These are phyloP conservation scores for Drosophila sordidapex DNA, from an alignment of 2,888 invertebrate species.

Conservation along the genomic window DNA sequence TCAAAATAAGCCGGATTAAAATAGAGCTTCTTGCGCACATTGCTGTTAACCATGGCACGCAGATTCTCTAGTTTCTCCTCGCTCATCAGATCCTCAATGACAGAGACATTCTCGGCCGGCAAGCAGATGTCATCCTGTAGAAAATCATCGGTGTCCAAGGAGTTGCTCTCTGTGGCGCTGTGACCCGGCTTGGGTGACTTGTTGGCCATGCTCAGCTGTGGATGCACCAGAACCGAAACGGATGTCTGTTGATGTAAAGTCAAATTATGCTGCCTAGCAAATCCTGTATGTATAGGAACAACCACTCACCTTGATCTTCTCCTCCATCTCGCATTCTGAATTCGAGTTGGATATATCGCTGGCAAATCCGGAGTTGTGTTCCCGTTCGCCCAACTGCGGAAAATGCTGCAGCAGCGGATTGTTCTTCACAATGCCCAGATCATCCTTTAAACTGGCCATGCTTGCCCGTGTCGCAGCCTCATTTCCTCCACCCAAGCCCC, in stretches of 20 bases:
- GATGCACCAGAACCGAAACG: constrained; percentile 91
- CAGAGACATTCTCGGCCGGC: constrained; percentile 94
- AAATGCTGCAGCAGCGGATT: constrained; percentile 91
- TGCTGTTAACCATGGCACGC: constrained; percentile 88
- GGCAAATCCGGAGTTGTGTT: constrained; percentile 85
- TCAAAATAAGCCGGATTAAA: constrained; percentile 97
- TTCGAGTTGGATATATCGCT: constrained; percentile 88
- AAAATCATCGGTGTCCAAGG: constrained; percentile 76
- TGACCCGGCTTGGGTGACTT: constrained; percentile 67
- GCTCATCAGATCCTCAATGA: constrained; percentile 90
- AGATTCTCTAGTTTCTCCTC: constrained; percentile 89
- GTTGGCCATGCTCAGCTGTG: constrained; percentile 80
- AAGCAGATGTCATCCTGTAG: constrained; percentile 88
- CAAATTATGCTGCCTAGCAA: constrained; percentile 20
- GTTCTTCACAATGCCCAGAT: constrained; percentile 91
- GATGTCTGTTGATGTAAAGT: constrained; percentile 86
- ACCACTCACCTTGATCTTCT: constrained; percentile 66
- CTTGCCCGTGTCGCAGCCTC: constrained; percentile 77
- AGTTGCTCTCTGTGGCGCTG: constrained; percentile 52
- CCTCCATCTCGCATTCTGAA: constrained; percentile 88
- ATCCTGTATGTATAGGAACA: not conserved
- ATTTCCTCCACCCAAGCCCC: constrained; percentile 65
- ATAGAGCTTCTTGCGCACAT: constrained; percentile 91
- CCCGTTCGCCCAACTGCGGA: constrained; percentile 86
- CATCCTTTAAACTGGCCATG: constrained; percentile 86